Evolutionary conservation across 2,888 invertebrate species (phyloP), one percentile per base, ranked within the genome.

Genomic region (Diloba caeruleocephala): DNA sequence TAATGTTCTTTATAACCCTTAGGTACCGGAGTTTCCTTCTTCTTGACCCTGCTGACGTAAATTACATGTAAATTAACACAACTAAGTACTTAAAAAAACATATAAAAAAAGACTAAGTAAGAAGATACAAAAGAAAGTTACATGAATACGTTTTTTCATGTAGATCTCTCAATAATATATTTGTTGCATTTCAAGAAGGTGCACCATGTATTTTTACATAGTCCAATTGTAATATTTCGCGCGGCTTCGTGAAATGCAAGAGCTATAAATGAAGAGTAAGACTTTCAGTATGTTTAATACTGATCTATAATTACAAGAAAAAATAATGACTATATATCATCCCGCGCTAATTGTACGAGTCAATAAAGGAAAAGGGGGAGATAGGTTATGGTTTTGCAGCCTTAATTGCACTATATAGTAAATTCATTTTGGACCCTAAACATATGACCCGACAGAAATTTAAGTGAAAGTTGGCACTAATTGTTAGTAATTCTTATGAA

Each of bases 1-100:
- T 90, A 90, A 78, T 93, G 94, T 85, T 86, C 95, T 82, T 91
- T 93, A 78, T 94, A 93, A 34, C 95, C 79, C 74, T 94, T 94
- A 23, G 91, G 92, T 46, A 85, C 85, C 12, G 94, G 84, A 3
- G 93, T 87, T 7, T 94, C 94, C 68, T 95, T 95, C 87, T 95
- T 95, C 84, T 95, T 95, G 37, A 95, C 94, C 65, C 95, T 95
- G 68, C 55, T 68, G 68, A 56, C 59, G 78, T 33, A 60, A 60
- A 51, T 43, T n/a, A 34, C 1, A 42, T 13, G 3, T 19, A 13
- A 9, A 56, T 21, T 39, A 28, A 48, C 33, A 39, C 12, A 12
- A n/a, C n/a, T n/a, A n/a, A n/a, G n/a, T n/a, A n/a, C n/a, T n/a
- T n/a, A n/a, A n/a, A n/a, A n/a, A n/a, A 17, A 3, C 17, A 3